These are phyloP conservation scores for Halictus ligatus DNA, from an alignment of 2,888 invertebrate genomes.

Conservation along the genomic window DNA sequence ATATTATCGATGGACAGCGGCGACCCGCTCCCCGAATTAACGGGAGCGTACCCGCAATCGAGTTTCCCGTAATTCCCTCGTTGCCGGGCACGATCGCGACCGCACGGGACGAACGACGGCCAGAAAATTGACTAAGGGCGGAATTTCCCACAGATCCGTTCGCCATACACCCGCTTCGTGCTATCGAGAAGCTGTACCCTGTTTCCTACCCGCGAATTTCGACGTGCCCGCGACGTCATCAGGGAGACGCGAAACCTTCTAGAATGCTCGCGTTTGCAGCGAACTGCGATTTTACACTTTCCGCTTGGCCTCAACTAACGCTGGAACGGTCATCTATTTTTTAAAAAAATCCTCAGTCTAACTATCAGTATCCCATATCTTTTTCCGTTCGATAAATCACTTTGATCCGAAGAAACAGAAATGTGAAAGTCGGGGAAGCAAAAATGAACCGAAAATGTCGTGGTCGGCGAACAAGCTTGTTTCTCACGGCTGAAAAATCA, in stretches of 20 bases:
- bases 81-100: background rate
- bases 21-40: conserved; percentile 20
- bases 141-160: background rate
- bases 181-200: background rate
- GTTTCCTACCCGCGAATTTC: background rate
- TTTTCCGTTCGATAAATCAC: too few relatives aligned
- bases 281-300: background rate
- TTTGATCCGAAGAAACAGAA: too few relatives aligned
- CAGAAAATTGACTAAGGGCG: background rate
- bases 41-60: background rate
- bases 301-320: too few relatives aligned
- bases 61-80: conserved; percentile 5
- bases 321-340: too few relatives aligned
- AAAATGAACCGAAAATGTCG: background rate
- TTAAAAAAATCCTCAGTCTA: too few relatives aligned
- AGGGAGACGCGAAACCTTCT: background rate
- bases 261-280: background rate
- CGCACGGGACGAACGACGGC: background rate
- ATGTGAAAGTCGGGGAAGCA: too few relatives aligned
- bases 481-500: background rate
- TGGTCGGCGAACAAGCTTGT: background rate
- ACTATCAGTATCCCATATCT: too few relatives aligned
- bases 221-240: background rate
- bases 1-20: background rate
- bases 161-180: too few relatives aligned